These are phyloP conservation scores for Leptogaster cylindrica DNA, from an alignment of 2,888 invertebrate species.

Conservation along the genomic window DNA sequence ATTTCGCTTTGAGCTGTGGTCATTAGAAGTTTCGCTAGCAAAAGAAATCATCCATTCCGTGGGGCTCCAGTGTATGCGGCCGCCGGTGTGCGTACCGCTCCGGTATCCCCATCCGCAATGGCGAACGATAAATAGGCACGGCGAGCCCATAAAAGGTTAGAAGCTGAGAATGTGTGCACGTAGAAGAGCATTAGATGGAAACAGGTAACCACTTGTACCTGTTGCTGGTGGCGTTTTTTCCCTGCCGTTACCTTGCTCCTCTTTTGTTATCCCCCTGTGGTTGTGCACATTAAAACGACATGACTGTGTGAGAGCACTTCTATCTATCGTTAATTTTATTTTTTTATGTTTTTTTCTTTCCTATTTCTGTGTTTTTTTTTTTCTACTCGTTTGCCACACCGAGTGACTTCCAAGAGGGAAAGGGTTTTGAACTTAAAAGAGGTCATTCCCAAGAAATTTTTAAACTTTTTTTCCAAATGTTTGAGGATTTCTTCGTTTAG, in stretches of 20 bases:
- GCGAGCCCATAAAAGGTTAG: slow-evolving; percentile 37
- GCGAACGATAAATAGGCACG: slow-evolving; percentile 29
- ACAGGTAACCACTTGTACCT: slow-evolving; percentile 41
- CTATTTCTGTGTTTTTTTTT: too few relatives aligned
- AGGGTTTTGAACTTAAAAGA: slow-evolving; percentile 42
- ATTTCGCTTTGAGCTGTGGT: slow-evolving; percentile 29
- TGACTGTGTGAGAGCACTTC: slow-evolving; percentile 23
- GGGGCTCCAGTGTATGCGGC: not conserved
- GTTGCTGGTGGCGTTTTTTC: slow-evolving; percentile 40
- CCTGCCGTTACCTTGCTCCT: slow-evolving; percentile 37
- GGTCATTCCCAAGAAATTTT: slow-evolving; percentile 38
- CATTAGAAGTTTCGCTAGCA: slow-evolving; percentile 33
- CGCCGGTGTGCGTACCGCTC: slow-evolving; percentile 4
- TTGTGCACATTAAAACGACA: slow-evolving; percentile 20
- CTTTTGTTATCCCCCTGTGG: slow-evolving; percentile 37
- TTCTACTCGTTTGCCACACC: slow-evolving; percentile 7
- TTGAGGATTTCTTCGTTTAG: slow-evolving; percentile 29
- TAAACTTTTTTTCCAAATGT: slow-evolving; percentile 23
- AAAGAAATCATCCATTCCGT: slow-evolving; percentile 36
- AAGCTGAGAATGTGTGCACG: slow-evolving; percentile 16
- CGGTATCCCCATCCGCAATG: slow-evolving; percentile 28
- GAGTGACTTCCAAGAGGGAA: slow-evolving; percentile 36
- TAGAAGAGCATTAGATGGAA: slow-evolving; percentile 38
- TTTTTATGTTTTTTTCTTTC: too few relatives aligned
- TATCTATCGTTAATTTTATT: too few relatives aligned